Evolutionary conservation across 2,888 invertebrate genomes (phyloP).

Genomic region (Lobophora halterata): DNA sequence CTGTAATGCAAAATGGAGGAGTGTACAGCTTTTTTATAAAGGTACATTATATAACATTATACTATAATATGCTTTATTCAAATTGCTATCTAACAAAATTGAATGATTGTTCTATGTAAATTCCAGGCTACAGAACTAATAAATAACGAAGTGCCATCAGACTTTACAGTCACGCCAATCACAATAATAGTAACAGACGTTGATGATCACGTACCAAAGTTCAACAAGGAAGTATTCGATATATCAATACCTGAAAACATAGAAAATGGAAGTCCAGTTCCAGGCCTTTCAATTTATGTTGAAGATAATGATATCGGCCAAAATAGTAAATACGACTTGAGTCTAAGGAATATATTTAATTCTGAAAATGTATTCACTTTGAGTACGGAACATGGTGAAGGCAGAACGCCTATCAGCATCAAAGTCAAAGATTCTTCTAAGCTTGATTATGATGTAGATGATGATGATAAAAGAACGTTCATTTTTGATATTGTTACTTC

Average conservation of each 20-base stretch:
- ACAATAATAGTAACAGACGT: constrained; percentile 90
- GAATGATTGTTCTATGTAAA: background rate
- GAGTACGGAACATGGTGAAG: constrained; percentile 84
- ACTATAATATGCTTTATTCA: no score
- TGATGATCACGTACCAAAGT: constrained; percentile 88
- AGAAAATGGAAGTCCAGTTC: constrained; percentile 84
- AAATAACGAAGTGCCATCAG: constrained; percentile 85
- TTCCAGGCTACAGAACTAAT: constrained; percentile 86
- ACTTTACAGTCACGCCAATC: constrained; percentile 84
- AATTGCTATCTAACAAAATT: background rate
- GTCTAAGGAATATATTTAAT: constrained; percentile 81
- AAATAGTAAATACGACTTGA: constrained; percentile 85
- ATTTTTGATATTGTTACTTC: constrained; percentile 85
- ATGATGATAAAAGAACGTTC: constrained; percentile 79
- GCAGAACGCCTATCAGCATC: constrained; percentile 87
- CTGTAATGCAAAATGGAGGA: constrained; percentile 88
- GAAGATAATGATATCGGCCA: constrained; percentile 87
- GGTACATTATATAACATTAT: constrained; percentile 53
- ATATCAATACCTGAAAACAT: constrained; percentile 89
- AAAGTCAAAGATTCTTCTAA: constrained; percentile 84
- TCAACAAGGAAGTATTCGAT: constrained; percentile 83
- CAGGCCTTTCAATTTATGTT: constrained; percentile 87
- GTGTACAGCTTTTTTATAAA: constrained; percentile 86
- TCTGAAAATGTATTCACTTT: constrained; percentile 82
- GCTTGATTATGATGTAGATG: constrained; percentile 86